phyloP scores from a whole-genome alignment of 2,888 invertebrate genomes.

The Crioceris asparagi region DNA sequence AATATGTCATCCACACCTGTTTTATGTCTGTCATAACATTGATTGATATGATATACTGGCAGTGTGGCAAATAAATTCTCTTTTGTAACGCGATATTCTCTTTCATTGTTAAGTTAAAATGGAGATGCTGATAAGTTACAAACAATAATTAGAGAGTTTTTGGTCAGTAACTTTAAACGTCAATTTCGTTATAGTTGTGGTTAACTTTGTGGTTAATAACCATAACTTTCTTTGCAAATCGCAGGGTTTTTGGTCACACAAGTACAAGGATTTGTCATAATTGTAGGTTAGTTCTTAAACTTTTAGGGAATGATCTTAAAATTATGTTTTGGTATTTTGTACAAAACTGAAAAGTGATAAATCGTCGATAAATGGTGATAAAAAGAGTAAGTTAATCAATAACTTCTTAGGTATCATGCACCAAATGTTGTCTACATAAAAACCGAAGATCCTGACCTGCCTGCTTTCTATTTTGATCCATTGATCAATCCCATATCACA shows the following conservation, averaged over 20 bases:
- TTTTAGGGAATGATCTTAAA: no score
- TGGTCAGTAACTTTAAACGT: no score
- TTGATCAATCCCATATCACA: slow-evolving; percentile 98
- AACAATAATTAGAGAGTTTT: no score
- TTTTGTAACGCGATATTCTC: slow-evolving; percentile 44
- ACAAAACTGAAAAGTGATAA: no score
- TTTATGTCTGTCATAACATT: slow-evolving; percentile 8
- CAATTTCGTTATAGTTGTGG: no score
- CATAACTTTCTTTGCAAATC: no score
- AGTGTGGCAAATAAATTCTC: slow-evolving; percentile 45
- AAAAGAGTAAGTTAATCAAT: background rate
- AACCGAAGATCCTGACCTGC: slow-evolving; percentile 98
- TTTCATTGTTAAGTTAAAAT: slow-evolving; percentile 38
- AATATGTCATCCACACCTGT: slow-evolving; percentile 11
- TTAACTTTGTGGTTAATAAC: no score
- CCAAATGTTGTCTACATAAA: slow-evolving; percentile 99
- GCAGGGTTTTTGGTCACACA: no score
- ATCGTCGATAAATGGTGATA: no score
- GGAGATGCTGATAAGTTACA: slow-evolving; percentile 47
- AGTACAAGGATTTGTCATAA: no score
- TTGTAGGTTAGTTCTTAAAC: no score
- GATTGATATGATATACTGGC: slow-evolving; percentile 42
- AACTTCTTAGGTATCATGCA: slow-evolving; percentile 84
- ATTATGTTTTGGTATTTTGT: no score
- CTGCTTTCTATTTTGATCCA: slow-evolving; percentile 99